phyloP scores from a whole-genome alignment of 2,797 vertebrate species.

The Propithecus deckenii region DNA sequence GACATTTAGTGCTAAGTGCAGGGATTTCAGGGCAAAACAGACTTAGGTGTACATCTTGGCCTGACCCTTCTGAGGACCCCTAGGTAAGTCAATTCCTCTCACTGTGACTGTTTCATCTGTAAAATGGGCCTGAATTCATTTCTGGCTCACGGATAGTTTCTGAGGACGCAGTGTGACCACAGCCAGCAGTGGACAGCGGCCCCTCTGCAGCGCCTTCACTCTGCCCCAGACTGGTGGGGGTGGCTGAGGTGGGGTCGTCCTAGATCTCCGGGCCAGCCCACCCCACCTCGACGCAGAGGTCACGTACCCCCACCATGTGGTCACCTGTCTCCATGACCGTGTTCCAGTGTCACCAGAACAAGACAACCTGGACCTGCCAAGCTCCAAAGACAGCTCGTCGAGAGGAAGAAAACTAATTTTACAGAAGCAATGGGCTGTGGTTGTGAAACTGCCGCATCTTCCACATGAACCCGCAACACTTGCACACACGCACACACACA shows the following conservation, averaged over 20 bases:
- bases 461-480: accelerated
- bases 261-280: neutral
- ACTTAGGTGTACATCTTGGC: accelerated
- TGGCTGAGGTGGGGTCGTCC: no score
- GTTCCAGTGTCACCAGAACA: neutral
- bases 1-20: neutral
- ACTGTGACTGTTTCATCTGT: neutral
- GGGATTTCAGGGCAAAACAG: neutral
- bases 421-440: neutral
- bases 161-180: no score
- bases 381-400: neutral
- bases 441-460: accelerated
- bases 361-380: neutral
- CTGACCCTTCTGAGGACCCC: neutral
- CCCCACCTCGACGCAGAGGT: neutral
- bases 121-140: neutral
- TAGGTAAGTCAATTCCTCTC: no score
- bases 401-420: neutral
- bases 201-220: accelerated
- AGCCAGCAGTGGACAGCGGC: neutral
- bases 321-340: accelerated
- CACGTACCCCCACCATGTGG: accelerated
- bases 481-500: accelerated
- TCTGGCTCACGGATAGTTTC: neutral
- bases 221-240: neutral